Base-by-base conservation (phyloP, 2,797 vertebrate genomes). In the Lerista edwardsae region DNA sequence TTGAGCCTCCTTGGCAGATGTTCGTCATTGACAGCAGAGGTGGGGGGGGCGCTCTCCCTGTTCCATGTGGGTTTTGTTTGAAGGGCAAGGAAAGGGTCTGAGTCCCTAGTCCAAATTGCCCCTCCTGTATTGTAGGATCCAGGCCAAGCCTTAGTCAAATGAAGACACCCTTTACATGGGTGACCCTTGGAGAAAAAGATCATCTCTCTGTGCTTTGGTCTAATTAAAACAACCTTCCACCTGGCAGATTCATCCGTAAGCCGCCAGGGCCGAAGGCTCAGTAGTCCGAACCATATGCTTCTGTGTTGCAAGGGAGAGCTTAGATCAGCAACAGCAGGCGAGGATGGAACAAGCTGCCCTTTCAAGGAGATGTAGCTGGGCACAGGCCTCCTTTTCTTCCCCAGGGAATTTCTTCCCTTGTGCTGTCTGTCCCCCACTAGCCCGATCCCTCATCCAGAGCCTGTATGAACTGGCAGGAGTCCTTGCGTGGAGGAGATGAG, bases 181-280 rank as follows among this genome's bases (percentile, higher is more conserved):
- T 39, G 62, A 74, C 31, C 75, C 47, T 39, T 64, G 80, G 31
- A 31, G 9, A 27, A 29, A 21, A 34, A 34, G 8, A 41, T 57
- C n/a, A 59, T 44, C 74, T 47, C 14, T 41, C 57, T 39, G 9
- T 21, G 31, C 85, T 62, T 83, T 59, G 25, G 39, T 75, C 62
- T 68, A 68, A 83, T 83, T 83, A 83, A 83, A 83, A 25, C 51
- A 65, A 55, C 39, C 69, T 41, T 75, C 76, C 36, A 47, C 72
- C 71, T 39, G 76, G 76, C 75, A 67, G 75, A 36, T 87, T 75
- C 51, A 51, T 68, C n/a, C 14, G 39, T 55, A 68, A 39, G 78
- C 71, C 51, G 61, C 34, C 5, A 2, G 29, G 27, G 36, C 78
- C 69, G 55, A 68, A 74, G 68, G 41, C 65, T 44, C 76, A 51